These are phyloP conservation scores for Operophtera brumata DNA, from an alignment of 2,888 invertebrate species.

Conservation along the genomic window DNA sequence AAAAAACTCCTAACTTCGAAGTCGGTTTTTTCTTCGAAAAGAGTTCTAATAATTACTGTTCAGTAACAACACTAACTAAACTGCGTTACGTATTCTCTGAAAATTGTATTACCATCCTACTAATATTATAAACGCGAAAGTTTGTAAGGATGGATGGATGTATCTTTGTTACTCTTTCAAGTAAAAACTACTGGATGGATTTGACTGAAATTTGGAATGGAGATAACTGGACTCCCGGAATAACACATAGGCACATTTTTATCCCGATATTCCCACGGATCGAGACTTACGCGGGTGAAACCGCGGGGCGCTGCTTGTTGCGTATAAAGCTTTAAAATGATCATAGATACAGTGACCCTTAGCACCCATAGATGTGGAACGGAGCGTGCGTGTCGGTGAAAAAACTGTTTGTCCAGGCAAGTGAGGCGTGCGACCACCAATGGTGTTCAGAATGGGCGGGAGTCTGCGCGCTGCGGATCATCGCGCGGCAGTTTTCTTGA, in stretches of 20 bases:
- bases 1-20: too few relatives aligned
- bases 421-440: constrained; percentile 46
- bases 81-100: constrained; percentile 10
- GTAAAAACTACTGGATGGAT: too few relatives aligned
- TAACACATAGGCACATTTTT: too few relatives aligned
- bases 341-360: constrained; percentile 28
- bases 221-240: too few relatives aligned
- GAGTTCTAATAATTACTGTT: constrained; percentile 4
- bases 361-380: constrained; percentile 26
- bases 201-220: too few relatives aligned
- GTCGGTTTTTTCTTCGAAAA: too few relatives aligned
- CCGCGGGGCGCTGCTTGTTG: too few relatives aligned
- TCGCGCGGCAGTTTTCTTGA: constrained; percentile 1
- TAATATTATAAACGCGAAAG: too few relatives aligned
- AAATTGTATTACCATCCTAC: constrained; percentile 26
- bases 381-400: constrained; percentile 31
- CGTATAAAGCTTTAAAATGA: constrained; percentile 21
- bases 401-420: constrained; percentile 36
- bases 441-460: constrained; percentile 38
- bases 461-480: constrained; percentile 15
- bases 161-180: too few relatives aligned
- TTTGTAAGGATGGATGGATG: too few relatives aligned
- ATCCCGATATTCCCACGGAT: too few relatives aligned
- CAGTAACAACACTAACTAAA: background rate
- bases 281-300: too few relatives aligned